Conservation (phyloP, 2,113 vertebrate genomes). For the Elanoides forficatus region DNA sequence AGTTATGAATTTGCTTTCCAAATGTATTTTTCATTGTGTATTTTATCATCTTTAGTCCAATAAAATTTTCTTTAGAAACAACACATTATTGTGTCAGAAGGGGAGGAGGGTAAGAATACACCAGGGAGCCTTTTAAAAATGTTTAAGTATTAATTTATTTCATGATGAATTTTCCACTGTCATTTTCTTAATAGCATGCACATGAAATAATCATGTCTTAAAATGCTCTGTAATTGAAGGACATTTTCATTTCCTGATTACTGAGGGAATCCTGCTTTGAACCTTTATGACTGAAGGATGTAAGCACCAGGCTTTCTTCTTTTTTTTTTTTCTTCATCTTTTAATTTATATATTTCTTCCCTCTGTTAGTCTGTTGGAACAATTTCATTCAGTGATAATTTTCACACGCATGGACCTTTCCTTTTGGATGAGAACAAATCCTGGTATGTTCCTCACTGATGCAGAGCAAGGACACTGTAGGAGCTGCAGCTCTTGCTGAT, state of each 20-base stretch:
- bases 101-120: constrained; percentile 58
- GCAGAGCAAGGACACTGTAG: neutral
- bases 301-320: constrained; percentile 24
- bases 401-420: neutral
- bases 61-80: constrained; percentile 54
- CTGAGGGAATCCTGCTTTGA: constrained; percentile 68
- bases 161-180: constrained; percentile 75
- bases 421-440: neutral
- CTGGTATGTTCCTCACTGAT: neutral
- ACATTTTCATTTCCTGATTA: constrained; percentile 73
- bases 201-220: constrained; percentile 79
- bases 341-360: constrained; percentile 14
- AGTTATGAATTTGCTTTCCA: constrained; percentile 64
- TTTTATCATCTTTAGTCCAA: constrained; percentile 65
- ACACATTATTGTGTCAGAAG: constrained; percentile 61
- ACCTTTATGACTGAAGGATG: constrained; percentile 60
- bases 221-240: constrained; percentile 71
- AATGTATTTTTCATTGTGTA: constrained; percentile 55
- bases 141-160: constrained; percentile 77
- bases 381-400: neutral
- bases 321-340: neutral
- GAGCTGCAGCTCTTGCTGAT: neutral
- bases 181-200: constrained; percentile 74
- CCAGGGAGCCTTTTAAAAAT: constrained; percentile 71
- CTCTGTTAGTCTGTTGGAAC: neutral